Evolutionary conservation across 2,888 invertebrate species (phyloP).

Genomic region (Plebejus argus): DNA sequence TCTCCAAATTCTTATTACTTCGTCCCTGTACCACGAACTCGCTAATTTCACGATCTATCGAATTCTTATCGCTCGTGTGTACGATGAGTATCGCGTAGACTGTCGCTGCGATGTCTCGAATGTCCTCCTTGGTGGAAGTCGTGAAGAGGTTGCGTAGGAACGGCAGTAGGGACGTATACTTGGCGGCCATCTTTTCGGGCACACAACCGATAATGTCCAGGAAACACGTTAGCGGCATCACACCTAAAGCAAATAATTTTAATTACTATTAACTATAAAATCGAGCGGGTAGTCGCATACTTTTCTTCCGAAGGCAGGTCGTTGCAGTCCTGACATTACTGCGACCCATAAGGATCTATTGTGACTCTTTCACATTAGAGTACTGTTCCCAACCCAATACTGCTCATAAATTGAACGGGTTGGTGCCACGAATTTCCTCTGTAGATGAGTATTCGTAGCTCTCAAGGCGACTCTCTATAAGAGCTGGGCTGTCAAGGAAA

Average conservation of each 20-base stretch:
- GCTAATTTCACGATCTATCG: conserved; percentile 73
- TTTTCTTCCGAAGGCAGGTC: too few relatives aligned
- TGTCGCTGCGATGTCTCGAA: conserved; percentile 86
- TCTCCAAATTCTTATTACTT: conserved; percentile 83
- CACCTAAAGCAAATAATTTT: conserved; percentile 61
- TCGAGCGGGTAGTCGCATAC: too few relatives aligned
- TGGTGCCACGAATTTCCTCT: too few relatives aligned
- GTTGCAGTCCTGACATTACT: too few relatives aligned
- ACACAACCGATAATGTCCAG: conserved; percentile 92
- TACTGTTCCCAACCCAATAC: too few relatives aligned
- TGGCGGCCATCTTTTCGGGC: conserved; percentile 84
- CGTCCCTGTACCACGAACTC: conserved; percentile 77
- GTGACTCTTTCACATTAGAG: too few relatives aligned
- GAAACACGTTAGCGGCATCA: conserved; percentile 86
- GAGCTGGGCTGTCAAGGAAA: too few relatives aligned
- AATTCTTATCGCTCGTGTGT: conserved; percentile 76
- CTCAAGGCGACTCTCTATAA: too few relatives aligned
- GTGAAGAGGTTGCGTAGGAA: conserved; percentile 85
- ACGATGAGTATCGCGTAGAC: conserved; percentile 88
- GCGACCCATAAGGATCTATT: too few relatives aligned
- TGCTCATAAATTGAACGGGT: too few relatives aligned
- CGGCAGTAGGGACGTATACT: conserved; percentile 82
- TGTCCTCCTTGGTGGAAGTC: conserved; percentile 86
- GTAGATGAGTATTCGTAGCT: too few relatives aligned
- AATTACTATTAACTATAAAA: too few relatives aligned